These are phyloP conservation scores for Polymixis lichenea DNA, from an alignment of 2,888 invertebrate species.

Conservation along the genomic window DNA sequence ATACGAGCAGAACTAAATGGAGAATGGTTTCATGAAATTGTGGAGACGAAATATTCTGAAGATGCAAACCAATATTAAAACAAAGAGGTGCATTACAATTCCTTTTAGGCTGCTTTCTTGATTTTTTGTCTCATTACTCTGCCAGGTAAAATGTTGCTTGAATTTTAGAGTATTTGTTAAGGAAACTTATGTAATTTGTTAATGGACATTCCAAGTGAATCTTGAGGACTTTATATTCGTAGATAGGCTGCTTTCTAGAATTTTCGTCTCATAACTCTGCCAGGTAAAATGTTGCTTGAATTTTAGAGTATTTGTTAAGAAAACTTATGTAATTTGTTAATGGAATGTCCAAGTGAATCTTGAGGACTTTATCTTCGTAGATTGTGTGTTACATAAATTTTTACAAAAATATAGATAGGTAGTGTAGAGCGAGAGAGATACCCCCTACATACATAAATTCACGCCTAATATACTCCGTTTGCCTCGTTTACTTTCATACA, in stretches of 20 bases:
- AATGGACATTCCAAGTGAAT: background rate
- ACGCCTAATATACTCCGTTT: too few relatives aligned
- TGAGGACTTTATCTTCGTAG: background rate
- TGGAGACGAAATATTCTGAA: constrained; percentile 26
- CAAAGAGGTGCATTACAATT: constrained; percentile 30
- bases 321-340: constrained; percentile 17
- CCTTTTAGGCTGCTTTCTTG: constrained; percentile 35
- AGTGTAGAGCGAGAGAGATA: background rate
- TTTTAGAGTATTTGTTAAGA: constrained; percentile 20
- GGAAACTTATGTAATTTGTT: constrained; percentile 22
- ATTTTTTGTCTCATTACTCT: constrained; percentile 21
- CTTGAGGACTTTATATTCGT: too few relatives aligned
- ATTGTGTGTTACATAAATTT: too few relatives aligned
- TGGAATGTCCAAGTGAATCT: constrained; percentile 4
- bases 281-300: constrained; percentile 24
- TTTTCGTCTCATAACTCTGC: constrained; percentile 20
- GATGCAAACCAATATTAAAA: constrained; percentile 24
- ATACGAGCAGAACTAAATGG: constrained; percentile 5
- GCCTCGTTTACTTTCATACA: too few relatives aligned
- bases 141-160: constrained; percentile 22
- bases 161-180: constrained; percentile 17
- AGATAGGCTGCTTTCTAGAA: constrained; percentile 33
- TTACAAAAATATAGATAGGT: too few relatives aligned
- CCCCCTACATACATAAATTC: too few relatives aligned
- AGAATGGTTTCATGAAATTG: constrained; percentile 16